Evolutionary conservation across 2,797 vertebrate species (phyloP).

Genomic region (Manis crassicaudata): DNA sequence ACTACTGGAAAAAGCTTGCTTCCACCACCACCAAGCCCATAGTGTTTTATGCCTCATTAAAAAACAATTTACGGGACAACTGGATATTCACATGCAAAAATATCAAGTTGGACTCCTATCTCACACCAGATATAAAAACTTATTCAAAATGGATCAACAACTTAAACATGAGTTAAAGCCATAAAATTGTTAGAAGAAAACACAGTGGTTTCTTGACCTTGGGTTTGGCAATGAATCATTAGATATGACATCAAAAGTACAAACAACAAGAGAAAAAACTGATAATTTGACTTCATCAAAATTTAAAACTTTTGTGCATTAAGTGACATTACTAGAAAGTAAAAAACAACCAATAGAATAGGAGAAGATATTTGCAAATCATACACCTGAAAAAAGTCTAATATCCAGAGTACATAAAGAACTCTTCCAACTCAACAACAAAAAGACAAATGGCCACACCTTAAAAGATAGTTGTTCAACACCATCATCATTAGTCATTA

Average conservation of each 20-base stretch:
- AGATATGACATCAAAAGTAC: neutral
- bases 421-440: neutral
- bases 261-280: neutral
- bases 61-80: neutral
- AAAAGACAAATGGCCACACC: neutral
- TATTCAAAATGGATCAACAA: neutral
- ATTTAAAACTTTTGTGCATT: neutral
- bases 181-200: neutral
- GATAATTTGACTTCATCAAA: neutral
- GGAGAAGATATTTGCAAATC: neutral
- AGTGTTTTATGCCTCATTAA: neutral
- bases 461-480: neutral
- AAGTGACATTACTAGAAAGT: neutral
- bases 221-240: neutral
- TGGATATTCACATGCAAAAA: neutral
- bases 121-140: neutral
- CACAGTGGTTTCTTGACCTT: neutral
- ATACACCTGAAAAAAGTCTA: neutral
- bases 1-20: neutral
- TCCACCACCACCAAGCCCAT: neutral
- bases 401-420: neutral
- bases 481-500: neutral
- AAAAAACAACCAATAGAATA: neutral
- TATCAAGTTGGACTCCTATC: neutral
- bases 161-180: neutral